Evolutionary conservation across 2,113 vertebrate genomes (phyloP).

Genomic region (Cinclus mexicanus): DNA sequence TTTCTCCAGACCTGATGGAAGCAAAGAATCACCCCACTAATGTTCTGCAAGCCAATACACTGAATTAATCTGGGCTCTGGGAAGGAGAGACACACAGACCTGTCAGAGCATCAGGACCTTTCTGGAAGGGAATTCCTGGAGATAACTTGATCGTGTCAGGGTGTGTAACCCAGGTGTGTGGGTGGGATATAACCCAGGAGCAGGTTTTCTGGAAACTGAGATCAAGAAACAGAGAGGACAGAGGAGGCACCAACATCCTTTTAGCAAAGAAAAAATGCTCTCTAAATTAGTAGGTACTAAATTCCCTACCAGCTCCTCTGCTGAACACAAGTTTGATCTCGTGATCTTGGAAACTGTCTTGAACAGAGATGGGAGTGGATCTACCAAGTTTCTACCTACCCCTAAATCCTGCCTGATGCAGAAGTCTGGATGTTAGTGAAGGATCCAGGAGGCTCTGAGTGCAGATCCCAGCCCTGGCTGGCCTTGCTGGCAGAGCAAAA

Average conservation of each 20-base stretch:
- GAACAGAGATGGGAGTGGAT: neutral
- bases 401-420: neutral
- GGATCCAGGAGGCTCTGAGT: neutral
- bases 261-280: neutral
- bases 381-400: neutral
- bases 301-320: neutral
- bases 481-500: neutral
- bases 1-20: neutral
- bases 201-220: neutral
- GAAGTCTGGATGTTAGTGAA: neutral
- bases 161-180: neutral
- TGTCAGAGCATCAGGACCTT: neutral
- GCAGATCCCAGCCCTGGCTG: neutral
- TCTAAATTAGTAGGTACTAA: accelerated
- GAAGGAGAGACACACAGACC: accelerated
- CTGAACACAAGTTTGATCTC: neutral
- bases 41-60: neutral
- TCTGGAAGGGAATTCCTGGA: neutral
- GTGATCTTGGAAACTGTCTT: neutral
- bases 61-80: neutral
- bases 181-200: neutral
- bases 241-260: neutral
- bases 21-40: neutral
- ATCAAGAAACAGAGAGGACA: neutral
- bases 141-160: neutral